phyloP scores from a whole-genome alignment of 23 tunicate genomes.

The Ciona savignyi region DNA sequence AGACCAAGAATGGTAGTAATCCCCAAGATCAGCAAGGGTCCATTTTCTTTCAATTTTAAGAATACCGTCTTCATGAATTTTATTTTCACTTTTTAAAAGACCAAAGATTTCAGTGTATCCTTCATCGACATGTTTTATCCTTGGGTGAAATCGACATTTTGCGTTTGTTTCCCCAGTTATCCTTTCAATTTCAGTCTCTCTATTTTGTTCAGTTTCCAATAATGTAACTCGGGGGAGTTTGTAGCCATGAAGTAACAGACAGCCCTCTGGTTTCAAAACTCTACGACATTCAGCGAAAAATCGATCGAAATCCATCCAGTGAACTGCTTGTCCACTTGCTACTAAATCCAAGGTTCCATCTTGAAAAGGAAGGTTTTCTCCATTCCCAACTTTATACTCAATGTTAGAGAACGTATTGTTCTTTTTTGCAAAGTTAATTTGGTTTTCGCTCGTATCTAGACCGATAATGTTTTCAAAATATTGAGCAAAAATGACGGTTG shows the following conservation, averaged over 20 bases:
- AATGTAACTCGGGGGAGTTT: not conserved
- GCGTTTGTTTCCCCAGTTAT: not conserved
- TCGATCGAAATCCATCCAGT: not conserved
- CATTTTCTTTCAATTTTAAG: not conserved
- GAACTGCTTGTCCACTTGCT: slow-evolving; percentile 1
- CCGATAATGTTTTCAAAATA: not conserved
- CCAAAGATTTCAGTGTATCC: not conserved
- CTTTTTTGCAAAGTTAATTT: slow-evolving; percentile 14
- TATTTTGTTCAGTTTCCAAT: not conserved
- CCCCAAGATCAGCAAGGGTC: not conserved
- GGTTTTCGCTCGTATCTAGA: not conserved
- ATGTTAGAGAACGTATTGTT: not conserved
- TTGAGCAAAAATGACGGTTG: not conserved
- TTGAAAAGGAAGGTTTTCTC: slow-evolving; percentile 14
- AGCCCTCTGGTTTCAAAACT: not conserved
- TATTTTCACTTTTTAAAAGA: not conserved
- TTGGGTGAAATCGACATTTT: not conserved
- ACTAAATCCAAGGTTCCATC: slow-evolving; percentile 12
- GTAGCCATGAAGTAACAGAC: not conserved
- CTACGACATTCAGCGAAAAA: not conserved
- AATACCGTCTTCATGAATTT: not conserved
- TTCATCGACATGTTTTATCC: not conserved
- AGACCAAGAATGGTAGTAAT: not conserved
- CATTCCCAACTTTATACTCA: slow-evolving; percentile 6
- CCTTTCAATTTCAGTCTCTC: not conserved